These are phyloP conservation scores for Drosophila neocordata DNA, from an alignment of 1,140 invertebrate genomes.

Conservation along the genomic window DNA sequence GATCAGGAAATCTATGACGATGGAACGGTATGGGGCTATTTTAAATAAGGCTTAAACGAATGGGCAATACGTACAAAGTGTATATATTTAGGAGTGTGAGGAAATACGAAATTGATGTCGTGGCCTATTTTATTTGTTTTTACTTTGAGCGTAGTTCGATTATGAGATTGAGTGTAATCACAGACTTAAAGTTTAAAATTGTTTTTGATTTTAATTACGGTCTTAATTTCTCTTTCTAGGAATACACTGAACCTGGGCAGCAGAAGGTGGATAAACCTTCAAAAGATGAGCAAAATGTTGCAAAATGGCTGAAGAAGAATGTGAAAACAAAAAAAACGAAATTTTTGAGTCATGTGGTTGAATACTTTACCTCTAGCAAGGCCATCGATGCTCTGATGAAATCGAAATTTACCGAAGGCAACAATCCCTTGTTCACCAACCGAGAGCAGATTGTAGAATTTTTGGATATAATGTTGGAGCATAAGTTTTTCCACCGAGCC, in stretches of 20 bases:
- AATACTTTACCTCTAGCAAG: conserved; percentile 96
- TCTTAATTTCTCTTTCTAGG: conserved; percentile 43
- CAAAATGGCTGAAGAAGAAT: conserved; percentile 96
- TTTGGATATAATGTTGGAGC: conserved; percentile 92
- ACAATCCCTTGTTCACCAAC: conserved; percentile 91
- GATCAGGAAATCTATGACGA: conserved; percentile 71
- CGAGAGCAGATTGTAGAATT: conserved; percentile 91
- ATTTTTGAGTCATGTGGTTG: conserved; percentile 97
- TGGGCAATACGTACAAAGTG: neutral
- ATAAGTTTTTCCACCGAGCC: conserved; percentile 97
- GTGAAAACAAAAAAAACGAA: conserved; percentile 97
- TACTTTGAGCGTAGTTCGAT: neutral
- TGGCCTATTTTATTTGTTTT: conserved; percentile 55
- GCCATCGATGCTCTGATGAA: conserved; percentile 95
- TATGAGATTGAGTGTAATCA: neutral
- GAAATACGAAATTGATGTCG: conserved; percentile 63
- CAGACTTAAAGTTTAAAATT: conserved; percentile 12
- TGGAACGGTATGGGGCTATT: conserved; percentile 49
- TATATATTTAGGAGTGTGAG: conserved; percentile 39
- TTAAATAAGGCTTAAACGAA: neutral
- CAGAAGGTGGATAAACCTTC: conserved; percentile 88
- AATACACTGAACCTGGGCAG: conserved; percentile 82
- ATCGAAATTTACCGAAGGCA: conserved; percentile 94
- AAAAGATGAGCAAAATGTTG: conserved; percentile 96
- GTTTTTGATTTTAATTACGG: neutral